These are phyloP conservation scores for Epinephelus fuscoguttatus DNA, from an alignment of 2,113 vertebrate species.

Conservation along the genomic window DNA sequence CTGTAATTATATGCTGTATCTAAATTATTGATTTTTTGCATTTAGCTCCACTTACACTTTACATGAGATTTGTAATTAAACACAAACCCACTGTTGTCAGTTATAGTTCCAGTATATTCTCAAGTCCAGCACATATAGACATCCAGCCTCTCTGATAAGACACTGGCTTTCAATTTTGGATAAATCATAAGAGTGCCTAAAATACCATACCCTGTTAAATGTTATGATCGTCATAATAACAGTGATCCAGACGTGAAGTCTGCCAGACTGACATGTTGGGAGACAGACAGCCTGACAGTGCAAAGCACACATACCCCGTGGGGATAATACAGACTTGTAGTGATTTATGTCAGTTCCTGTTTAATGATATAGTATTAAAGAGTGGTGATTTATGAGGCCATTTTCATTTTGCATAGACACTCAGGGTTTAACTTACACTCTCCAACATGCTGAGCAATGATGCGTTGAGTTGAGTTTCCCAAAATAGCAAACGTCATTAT, in stretches of 20 bases:
- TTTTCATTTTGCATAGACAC: conserved; percentile 63
- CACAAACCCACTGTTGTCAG: background rate
- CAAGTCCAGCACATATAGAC: conserved; percentile 5
- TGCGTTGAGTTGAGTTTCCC: conserved; percentile 35
- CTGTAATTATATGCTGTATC: background rate
- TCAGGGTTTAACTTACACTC: conserved; percentile 35
- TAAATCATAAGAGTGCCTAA: conserved; percentile 25
- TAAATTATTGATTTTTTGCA: background rate
- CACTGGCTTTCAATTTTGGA: conserved; percentile 32
- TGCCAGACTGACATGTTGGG: conserved; percentile 57
- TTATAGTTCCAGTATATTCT: background rate
- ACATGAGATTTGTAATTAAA: background rate
- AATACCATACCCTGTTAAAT: conserved; percentile 50
- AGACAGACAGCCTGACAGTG: conserved; percentile 66
- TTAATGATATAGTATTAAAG: conserved; percentile 76
- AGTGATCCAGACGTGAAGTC: conserved; percentile 69
- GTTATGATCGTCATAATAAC: conserved; percentile 70
- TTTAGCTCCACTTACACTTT: background rate
- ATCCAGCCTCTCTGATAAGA: conserved; percentile 6
- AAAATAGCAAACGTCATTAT: conserved; percentile 38
- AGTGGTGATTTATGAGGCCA: conserved; percentile 68
- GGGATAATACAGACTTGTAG: conserved; percentile 64
- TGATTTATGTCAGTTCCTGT: conserved; percentile 71
- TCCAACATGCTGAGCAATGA: conserved; percentile 51
- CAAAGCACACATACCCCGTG: conserved; percentile 57